Base-by-base conservation (phyloP, 2,888 invertebrate genomes). In the Antitype chi region DNA sequence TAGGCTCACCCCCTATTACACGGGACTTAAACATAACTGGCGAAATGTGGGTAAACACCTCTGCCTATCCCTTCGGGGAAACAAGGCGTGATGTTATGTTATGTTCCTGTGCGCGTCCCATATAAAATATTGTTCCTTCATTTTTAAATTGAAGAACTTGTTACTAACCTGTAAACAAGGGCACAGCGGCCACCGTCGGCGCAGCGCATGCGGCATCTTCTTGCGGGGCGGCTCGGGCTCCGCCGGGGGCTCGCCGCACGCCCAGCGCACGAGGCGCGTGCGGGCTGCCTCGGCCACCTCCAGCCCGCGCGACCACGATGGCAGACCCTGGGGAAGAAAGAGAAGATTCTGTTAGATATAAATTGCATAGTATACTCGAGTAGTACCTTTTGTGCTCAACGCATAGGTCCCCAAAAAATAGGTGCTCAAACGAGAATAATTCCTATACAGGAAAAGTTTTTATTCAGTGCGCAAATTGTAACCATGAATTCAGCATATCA, bases 121-220 rank as follows among this genome's bases (percentile, higher is more conserved):
- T 15, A 52, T 13, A n/a, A 20, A 2, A 20, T 43, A 25, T 64
- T 43, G n/a, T 43, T 1, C 13, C 20, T 57, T 8, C 8, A 49
- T 67, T 25, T 23, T 28, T 43, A 9, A 64, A 38, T 64, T 17
- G 17, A 38, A 62, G 11, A 32, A 17, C 6, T 17, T 25, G 13
- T 52, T 38, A 63, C 73, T 77, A 93, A 98, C 98, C 97, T 98
- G 98, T 85, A 98, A 96, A 92, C 98, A 98, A 90, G 98, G 98
- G 97, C 98, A 98, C 97, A 97, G 95, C 90, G 97, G 97, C 97
- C 97, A 97, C 91, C 97, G 97, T 90, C 97, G 97, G 82, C 98
- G 96, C 90, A 97, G 96, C 92, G 97, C 97, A 97, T 98, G 98
- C 93, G 98, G 98, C 98, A 98, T 98, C 96, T 97, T 97, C 95